Evolutionary conservation across 2,797 vertebrate genomes (phyloP).

Genomic region (Jordanella pulchra): DNA sequence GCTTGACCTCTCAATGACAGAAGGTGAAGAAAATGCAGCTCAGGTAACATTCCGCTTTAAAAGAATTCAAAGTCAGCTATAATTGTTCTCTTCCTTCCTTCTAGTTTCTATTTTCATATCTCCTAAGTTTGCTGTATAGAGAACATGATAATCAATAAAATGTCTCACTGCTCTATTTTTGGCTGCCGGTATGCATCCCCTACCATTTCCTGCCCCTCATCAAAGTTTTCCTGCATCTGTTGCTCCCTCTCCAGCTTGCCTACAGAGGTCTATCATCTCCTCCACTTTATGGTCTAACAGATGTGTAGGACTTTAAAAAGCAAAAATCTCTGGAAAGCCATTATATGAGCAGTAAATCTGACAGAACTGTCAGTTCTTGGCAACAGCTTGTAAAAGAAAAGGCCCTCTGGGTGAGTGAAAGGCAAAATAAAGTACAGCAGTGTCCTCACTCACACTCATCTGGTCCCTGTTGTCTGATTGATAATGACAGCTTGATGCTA

Average conservation of each 20-base stretch:
- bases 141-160: constrained; percentile 38
- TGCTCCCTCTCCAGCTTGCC: constrained; percentile 12
- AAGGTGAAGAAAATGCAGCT: constrained; percentile 30
- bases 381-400: constrained; percentile 18
- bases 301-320: constrained; percentile 24
- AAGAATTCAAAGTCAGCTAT: not conserved
- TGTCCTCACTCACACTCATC: constrained; percentile 22
- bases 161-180: constrained; percentile 44
- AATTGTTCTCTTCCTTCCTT: not conserved
- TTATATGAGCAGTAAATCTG: constrained; percentile 23
- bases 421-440: constrained; percentile 13
- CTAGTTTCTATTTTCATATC: not conserved
- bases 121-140: not conserved
- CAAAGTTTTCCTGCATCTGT: constrained; percentile 33
- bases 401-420: constrained; percentile 17
- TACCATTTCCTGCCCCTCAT: constrained; percentile 48
- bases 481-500: constrained; percentile 40
- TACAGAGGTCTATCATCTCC: constrained; percentile 27
- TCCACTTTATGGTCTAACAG: constrained; percentile 15
- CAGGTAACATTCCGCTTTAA: constrained; percentile 15
- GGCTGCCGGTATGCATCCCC: constrained; percentile 16
- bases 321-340: constrained; percentile 14
- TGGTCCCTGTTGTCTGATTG: constrained; percentile 38
- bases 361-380: constrained; percentile 37
- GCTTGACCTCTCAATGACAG: constrained; percentile 18